Conservation (phyloP, 2,888 invertebrate genomes). For the Anthophora plumipes region DNA sequence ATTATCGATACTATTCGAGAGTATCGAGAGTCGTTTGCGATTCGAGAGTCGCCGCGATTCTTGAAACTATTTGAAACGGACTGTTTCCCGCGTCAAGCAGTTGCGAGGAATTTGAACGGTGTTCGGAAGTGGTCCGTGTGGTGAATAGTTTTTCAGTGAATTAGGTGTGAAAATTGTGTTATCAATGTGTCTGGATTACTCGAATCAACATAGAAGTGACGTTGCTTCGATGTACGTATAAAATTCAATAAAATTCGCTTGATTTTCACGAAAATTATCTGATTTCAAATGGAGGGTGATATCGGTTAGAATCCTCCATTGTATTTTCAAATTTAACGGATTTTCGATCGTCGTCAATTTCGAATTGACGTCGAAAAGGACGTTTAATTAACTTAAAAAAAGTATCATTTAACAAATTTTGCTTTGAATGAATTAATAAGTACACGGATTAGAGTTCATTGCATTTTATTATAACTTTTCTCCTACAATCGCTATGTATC, state of each 20-base stretch:
- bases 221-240: background rate
- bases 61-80: background rate
- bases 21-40: background rate
- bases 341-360: background rate
- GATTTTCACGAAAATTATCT: background rate
- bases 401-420: background rate
- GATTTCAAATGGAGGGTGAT: background rate
- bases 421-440: constrained; percentile 1
- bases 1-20: constrained; percentile 21
- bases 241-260: background rate
- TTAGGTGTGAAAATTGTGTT: background rate
- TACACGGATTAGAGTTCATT: constrained; percentile 27
- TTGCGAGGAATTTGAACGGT: background rate
- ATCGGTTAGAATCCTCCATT: background rate
- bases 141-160: background rate
- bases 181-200: background rate
- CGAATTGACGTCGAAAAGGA: background rate
- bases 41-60: background rate
- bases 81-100: background rate
- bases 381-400: background rate
- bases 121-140: background rate
- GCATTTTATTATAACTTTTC: constrained; percentile 62
- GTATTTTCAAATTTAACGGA: background rate
- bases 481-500: constrained; percentile 66
- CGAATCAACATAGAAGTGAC: background rate